phyloP scores from a whole-genome alignment of 2,113 vertebrate genomes.

The Tachuris rubrigastra region DNA sequence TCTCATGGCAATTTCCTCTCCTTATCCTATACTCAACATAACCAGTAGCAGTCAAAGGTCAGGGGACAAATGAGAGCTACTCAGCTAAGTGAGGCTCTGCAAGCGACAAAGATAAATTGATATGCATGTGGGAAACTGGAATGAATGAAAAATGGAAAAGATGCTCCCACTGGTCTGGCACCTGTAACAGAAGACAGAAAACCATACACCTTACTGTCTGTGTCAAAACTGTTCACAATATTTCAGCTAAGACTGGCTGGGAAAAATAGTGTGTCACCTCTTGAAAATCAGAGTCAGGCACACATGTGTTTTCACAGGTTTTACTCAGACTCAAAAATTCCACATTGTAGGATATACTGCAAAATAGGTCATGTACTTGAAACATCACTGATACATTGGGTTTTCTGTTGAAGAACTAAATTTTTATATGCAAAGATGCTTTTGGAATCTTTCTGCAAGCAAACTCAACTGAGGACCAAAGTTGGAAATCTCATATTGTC shows the following conservation, averaged over 20 bases:
- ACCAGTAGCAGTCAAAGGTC: slow-evolving; percentile 46
- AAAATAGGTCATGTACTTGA: neutral
- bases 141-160: slow-evolving; percentile 29
- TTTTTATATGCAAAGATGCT: neutral
- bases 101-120: slow-evolving; percentile 48
- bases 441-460: neutral
- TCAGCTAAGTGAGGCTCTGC: slow-evolving; percentile 44
- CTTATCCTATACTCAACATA: neutral
- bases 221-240: neutral
- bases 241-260: neutral
- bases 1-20: neutral
- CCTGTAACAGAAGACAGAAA: slow-evolving; percentile 1
- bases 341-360: neutral
- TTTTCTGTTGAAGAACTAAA: neutral
- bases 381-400: neutral
- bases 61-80: slow-evolving; percentile 54
- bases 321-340: neutral
- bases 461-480: neutral
- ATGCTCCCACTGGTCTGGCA: neutral
- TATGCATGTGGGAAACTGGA: slow-evolving; percentile 5
- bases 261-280: neutral
- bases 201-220: neutral
- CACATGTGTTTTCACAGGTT: neutral
- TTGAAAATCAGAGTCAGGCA: neutral
- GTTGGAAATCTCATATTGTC: neutral